Conservation (phyloP, 2,797 vertebrate species). For the Megalops cyprinoides region DNA sequence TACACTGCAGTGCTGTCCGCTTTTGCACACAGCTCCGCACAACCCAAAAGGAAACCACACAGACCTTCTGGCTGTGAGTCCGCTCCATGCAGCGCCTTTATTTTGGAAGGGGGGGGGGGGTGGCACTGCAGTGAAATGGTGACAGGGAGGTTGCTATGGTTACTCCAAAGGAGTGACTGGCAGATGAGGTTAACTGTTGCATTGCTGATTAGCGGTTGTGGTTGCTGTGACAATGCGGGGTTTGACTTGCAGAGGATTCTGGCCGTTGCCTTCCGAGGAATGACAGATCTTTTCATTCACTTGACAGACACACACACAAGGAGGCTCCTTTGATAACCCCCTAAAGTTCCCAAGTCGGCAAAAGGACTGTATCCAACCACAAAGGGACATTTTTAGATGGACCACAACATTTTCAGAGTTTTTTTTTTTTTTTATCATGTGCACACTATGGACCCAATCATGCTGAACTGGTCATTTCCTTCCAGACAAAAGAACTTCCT, state of each 20-base stretch:
- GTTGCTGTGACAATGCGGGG: slow-evolving; percentile 11
- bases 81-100: neutral
- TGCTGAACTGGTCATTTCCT: neutral
- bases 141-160: slow-evolving; percentile 2
- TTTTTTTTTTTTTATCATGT: neutral
- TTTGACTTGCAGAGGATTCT: neutral
- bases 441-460: neutral
- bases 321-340: neutral
- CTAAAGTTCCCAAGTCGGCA: neutral
- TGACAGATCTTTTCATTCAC: slow-evolving; percentile 1
- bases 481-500: neutral
- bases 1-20: too few relatives aligned
- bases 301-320: neutral
- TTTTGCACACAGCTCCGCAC: too few relatives aligned
- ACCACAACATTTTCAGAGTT: neutral
- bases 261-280: neutral
- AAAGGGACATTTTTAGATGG: neutral
- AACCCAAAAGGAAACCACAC: neutral
- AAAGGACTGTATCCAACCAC: slow-evolving; percentile 6
- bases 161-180: slow-evolving; percentile 2
- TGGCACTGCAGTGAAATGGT: slow-evolving; percentile 7
- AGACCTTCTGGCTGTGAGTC: neutral
- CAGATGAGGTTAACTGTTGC: slow-evolving; percentile 7
- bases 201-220: neutral
- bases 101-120: neutral